phyloP scores from a whole-genome alignment of 2,797 vertebrate species.

The Gadopsis marmoratus region DNA sequence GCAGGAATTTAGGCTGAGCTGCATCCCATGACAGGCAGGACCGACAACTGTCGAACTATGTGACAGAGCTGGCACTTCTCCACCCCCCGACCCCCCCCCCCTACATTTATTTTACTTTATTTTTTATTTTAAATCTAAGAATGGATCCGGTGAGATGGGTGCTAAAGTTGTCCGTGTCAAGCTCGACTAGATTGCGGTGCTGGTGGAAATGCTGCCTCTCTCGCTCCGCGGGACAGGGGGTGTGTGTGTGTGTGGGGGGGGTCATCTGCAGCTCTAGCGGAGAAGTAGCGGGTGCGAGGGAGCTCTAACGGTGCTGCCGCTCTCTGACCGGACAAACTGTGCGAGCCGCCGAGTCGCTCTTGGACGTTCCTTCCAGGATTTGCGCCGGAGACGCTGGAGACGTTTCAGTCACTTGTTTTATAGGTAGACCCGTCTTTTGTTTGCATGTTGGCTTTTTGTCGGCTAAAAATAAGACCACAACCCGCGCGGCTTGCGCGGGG shows the following conservation, averaged over 20 bases:
- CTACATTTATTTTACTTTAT: not conserved
- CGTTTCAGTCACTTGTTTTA: slow-evolving; percentile 53
- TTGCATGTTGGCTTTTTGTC: slow-evolving; percentile 60
- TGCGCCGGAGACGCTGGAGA: slow-evolving; percentile 48
- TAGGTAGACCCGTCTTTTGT: slow-evolving; percentile 67
- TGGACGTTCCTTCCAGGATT: slow-evolving; percentile 23
- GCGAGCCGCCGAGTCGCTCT: slow-evolving; percentile 42
- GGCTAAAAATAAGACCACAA: slow-evolving; percentile 13
- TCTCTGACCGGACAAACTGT: slow-evolving; percentile 67
- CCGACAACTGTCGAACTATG: slow-evolving; percentile 46
- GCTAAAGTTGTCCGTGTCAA: slow-evolving; percentile 80
- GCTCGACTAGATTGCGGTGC: slow-evolving; percentile 44
- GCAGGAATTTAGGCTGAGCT: slow-evolving; percentile 68
- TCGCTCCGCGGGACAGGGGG: slow-evolving; percentile 48
- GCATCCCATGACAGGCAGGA: slow-evolving; percentile 41
- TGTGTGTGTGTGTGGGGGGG: not conserved
- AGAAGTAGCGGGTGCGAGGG: slow-evolving; percentile 52
- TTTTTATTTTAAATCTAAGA: slow-evolving; percentile 25
- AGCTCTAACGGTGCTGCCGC: slow-evolving; percentile 76
- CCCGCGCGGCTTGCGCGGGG: too few relatives aligned
- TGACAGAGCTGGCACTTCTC: slow-evolving; percentile 51
- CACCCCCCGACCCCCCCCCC: not conserved
- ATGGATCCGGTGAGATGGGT: slow-evolving; percentile 65
- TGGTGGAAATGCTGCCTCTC: slow-evolving; percentile 57
- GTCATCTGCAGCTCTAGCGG: slow-evolving; percentile 36